Evolutionary conservation across 2,888 invertebrate species (phyloP), one percentile per base, ranked within the genome.

Genomic region (Agriotes lineatus): DNA sequence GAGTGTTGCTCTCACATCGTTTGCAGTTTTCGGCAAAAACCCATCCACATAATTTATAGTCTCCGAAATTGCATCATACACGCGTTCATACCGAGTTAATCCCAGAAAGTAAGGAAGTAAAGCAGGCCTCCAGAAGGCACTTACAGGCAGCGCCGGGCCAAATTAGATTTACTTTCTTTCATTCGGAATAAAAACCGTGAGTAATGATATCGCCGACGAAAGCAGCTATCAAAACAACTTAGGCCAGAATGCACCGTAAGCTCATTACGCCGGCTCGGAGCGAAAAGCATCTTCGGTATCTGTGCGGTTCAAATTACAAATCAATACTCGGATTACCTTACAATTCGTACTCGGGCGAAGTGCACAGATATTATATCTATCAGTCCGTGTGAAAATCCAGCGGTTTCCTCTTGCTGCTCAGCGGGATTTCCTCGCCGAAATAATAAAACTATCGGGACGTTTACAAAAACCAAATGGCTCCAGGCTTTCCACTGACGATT

Each of bases 221-320:
- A 64, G 59, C 57, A 60, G 56, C 60, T 35, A 69, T 65, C 69
- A 69, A 69, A 69, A 65, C 69, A 69, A 66, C 69, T 69, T 69
- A 50, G 35, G 56, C 33, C 50, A 69, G 66, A 66, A 66, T 58
- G 66, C 66, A 66, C 61, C 45, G 62, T 66, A 57, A 66, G 69
- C 66, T 70, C 61, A 58, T 70, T 70, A 67, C 56, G 18, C 56
- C 37, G 37, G 56, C 56, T 59, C 22, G 33, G 16, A 59, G 42
- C 42, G 37, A 64, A 64, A 60, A 59, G 59, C 54, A 61, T 58
- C 60, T 54, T 68, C 22, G 30, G 44, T 54, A 42, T 63, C 39
- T 33, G 10, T 56, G 57, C 20, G 59, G 59, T 60, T 59, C 35
- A 66, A 52, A 60, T 59, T 59, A 59, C 66, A 54, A 66, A 66